Base-by-base conservation (phyloP, 1,140 invertebrate species). In the Thalassaphorura encarpata region DNA sequence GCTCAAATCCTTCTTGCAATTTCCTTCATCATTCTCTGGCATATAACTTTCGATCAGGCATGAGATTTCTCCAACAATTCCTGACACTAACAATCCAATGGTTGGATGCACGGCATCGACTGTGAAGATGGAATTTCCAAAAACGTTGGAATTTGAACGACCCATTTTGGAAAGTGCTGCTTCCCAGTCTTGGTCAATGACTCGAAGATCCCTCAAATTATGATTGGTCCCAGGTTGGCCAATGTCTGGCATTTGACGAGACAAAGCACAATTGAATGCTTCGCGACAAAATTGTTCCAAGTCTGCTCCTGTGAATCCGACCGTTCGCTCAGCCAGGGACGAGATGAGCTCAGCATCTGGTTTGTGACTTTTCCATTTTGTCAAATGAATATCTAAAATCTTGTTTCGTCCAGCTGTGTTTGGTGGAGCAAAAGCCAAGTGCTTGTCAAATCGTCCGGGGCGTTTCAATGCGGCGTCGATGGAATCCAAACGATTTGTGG, bases 381-480 rank as follows among this genome's bases (percentile, higher is more conserved):
- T n/a, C 4, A 31, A n/a, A 21, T 52, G 50, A 18, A 52, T 52
- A 15, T 52, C 31, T 5, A 52, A 21, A 29, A 52, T 52, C 5
- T 39, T 13, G 5, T n/a, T 13, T 21, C 50, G 11, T 3, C 28
- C 31, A 23, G 4, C 24, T n/a, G 8, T 16, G 16, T 52, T 41
- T 3, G 50, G 50, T 8, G 31, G 50, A 8, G 18, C 19, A 26
- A 52, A 52, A 5, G 18, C 33, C 8, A 52, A 23, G 2, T 11
- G 4, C 21, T 52, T 52, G 36, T 42, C 50, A 21, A 51, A 39
- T 6, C 69, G 42, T 6, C 71, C 72, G 3, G 71, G 71, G 36
- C 70, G 53, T 16, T 68, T 47, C 0, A 75, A 29, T 8, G 72
- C 71, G 3, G 71, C 70, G 55, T 73, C 70, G 11, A 75, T 54